Evolutionary conservation across 1,140 invertebrate genomes (phyloP).

Genomic region (Ditylenchus dipsaci): DNA sequence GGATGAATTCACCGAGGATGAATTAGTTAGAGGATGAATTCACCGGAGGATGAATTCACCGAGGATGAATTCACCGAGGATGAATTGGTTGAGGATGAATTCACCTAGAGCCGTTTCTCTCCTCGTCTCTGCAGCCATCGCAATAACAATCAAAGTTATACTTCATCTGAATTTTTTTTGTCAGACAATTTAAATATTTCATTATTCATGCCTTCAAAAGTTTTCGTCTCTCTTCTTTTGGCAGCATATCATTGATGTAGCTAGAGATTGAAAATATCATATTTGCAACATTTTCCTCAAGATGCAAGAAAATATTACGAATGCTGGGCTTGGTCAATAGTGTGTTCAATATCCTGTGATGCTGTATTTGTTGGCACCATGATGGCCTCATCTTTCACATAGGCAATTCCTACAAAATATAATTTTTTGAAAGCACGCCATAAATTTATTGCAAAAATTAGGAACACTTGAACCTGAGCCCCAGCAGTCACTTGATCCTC

Average conservation of each 20-base stretch:
- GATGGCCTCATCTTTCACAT: neutral
- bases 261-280: too few species aligned
- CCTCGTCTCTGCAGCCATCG: conserved; percentile 30
- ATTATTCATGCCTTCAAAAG: neutral
- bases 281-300: too few species aligned
- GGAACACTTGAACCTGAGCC: too few species aligned
- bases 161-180: conserved; percentile 25
- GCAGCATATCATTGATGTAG: conserved; percentile 30
- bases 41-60: too few species aligned
- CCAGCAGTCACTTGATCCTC: too few species aligned
- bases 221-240: conserved; percentile 2
- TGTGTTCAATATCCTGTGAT: neutral
- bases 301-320: neutral
- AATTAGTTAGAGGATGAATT: too few species aligned
- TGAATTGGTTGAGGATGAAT: too few species aligned
- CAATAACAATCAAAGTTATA: conserved; percentile 29
- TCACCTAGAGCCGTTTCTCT: conserved; percentile 18
- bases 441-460: conserved; percentile 6
- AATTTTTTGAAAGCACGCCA: conserved; percentile 9
- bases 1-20: too few species aligned
- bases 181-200: neutral
- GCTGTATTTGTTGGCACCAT: conserved; percentile 14
- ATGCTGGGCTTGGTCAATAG: conserved; percentile 17
- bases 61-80: too few species aligned
- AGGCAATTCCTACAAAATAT: neutral